These are phyloP conservation scores for Otolemur crassicaudatus DNA, from an alignment of 2,797 vertebrate species.

Conservation along the genomic window DNA sequence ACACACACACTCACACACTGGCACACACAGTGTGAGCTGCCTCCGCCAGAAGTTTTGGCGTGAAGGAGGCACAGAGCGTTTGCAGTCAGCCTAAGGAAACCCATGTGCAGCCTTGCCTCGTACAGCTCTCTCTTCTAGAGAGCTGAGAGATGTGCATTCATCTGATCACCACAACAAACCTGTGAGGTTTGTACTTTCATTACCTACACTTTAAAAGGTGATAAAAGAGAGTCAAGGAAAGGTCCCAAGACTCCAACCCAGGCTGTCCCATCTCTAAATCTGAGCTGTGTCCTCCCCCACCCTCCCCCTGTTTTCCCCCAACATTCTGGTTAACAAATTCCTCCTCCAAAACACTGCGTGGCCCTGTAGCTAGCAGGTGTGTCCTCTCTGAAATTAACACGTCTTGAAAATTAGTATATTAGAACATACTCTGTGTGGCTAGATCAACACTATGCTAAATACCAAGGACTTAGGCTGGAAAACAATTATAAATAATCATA, in stretches of 20 bases:
- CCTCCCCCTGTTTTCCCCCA: not conserved
- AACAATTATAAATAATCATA: not conserved
- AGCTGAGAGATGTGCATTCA: not conserved
- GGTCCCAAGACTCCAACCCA: not conserved
- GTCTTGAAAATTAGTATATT: not conserved
- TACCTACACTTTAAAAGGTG: not conserved
- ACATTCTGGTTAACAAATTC: not conserved
- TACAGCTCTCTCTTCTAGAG: too few species aligned
- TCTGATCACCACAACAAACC: not conserved
- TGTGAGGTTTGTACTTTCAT: not conserved
- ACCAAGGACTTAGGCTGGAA: not conserved
- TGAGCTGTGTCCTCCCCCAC: not conserved
- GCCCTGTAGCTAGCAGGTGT: not conserved
- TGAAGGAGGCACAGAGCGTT: not conserved
- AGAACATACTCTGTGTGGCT: not conserved
- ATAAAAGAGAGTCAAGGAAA: not conserved
- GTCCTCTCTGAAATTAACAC: not conserved
- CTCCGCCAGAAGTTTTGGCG: not conserved
- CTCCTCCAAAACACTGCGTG: not conserved
- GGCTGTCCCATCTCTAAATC: not conserved
- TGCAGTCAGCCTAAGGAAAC: not conserved
- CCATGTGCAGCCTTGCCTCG: not conserved
- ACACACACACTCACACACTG: not conserved
- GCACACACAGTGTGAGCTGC: not conserved
- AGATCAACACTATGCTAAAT: not conserved